A percentile compares a stretch with the other conserved stretches of the same genome.
Evolutionary conservation across 2,888 invertebrate genomes (phyloP).

Genomic region (Phrixothrix hirtus): DNA sequence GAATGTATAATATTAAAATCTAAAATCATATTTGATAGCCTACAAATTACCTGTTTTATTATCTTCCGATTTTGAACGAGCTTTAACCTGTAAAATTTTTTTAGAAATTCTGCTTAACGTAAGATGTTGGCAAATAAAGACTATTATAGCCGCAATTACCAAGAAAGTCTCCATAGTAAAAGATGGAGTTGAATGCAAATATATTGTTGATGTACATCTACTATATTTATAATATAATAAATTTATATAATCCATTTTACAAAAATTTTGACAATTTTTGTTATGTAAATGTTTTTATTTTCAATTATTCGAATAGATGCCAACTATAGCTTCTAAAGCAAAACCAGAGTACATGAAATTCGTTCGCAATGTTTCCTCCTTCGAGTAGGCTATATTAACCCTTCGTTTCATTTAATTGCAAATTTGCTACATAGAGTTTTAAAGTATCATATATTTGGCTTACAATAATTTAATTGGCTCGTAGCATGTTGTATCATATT

Average conservation of each 20-base stretch:
- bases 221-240: neutral
- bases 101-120: neutral
- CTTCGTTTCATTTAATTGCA: too few relatives aligned
- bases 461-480: too few relatives aligned
- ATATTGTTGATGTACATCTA: neutral
- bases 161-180: neutral
- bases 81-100: neutral
- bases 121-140: neutral
- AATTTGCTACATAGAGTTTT: too few relatives aligned
- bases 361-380: too few relatives aligned
- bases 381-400: too few relatives aligned
- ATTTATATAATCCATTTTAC: constrained; percentile 6
- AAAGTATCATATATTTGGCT: too few relatives aligned
- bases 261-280: constrained; percentile 6
- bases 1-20: neutral
- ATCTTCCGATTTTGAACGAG: constrained; percentile 1
- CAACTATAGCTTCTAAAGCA: too few relatives aligned
- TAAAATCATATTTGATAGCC: neutral
- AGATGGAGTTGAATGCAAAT: constrained; percentile 1
- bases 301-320: neutral
- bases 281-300: neutral
- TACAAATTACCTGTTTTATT: constrained; percentile 9
- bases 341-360: too few relatives aligned
- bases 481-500: too few relatives aligned
- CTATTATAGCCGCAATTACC: neutral